These are phyloP conservation scores for Catamblyrhynchus diadema DNA, from an alignment of 2,797 vertebrate genomes.

Conservation along the genomic window DNA sequence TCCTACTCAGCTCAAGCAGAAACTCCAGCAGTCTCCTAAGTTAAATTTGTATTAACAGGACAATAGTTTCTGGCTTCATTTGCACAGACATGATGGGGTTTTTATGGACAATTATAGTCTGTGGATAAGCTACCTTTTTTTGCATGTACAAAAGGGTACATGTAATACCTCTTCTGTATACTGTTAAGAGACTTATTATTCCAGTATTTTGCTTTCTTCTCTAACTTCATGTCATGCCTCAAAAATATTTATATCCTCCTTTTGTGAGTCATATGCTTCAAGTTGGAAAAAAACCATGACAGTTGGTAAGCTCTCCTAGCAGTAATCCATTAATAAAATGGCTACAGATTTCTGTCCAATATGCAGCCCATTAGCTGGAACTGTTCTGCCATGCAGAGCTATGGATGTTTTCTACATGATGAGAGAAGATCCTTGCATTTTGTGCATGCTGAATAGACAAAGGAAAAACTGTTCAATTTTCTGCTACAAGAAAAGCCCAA, in stretches of 20 bases:
- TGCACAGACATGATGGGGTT: neutral
- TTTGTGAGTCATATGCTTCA: constrained; percentile 13
- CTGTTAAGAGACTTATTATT: neutral
- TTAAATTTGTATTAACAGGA: neutral
- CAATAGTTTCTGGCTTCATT: neutral
- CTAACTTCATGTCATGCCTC: neutral
- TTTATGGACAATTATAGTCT: neutral
- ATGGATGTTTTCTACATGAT: accelerated
- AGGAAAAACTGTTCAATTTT: neutral
- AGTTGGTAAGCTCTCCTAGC: neutral
- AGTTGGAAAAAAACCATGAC: neutral
- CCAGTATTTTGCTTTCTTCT: neutral
- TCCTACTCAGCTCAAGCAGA: neutral
- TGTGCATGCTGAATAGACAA: neutral
- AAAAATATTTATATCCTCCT: constrained; percentile 11
- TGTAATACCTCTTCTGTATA: neutral
- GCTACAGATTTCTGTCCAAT: neutral
- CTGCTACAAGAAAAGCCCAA: neutral
- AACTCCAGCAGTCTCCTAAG: neutral
- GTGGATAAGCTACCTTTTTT: neutral
- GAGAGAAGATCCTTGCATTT: neutral
- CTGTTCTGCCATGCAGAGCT: neutral
- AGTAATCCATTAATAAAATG: neutral
- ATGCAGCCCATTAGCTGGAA: neutral
- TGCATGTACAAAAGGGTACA: neutral